These are phyloP conservation scores for Cheiracanthium punctorium DNA, from an alignment of 2,888 invertebrate species.

Conservation along the genomic window DNA sequence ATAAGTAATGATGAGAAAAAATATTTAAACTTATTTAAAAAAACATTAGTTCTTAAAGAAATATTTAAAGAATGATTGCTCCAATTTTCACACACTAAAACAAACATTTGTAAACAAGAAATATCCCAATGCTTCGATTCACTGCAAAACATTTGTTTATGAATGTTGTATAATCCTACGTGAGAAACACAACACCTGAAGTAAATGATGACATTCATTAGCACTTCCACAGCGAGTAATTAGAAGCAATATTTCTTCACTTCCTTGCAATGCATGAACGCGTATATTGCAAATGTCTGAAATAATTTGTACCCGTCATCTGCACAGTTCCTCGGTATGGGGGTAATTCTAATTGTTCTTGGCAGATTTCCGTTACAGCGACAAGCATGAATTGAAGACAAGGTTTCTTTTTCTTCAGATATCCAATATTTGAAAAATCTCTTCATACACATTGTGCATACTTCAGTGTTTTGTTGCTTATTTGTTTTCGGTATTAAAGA, in stretches of 20 bases:
- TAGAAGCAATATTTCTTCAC: conserved; percentile 68
- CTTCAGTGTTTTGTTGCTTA: neutral
- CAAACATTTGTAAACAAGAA: conserved; percentile 20
- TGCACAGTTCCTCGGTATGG: conserved; percentile 2
- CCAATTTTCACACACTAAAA: neutral
- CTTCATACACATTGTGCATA: neutral
- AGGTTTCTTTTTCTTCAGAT: conserved; percentile 26
- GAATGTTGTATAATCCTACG: neutral
- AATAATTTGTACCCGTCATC: conserved; percentile 45
- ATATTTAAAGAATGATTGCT: no score
- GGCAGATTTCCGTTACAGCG: conserved; percentile 32
- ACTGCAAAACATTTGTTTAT: neutral
- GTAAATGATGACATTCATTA: conserved; percentile 66
- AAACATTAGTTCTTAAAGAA: no score
- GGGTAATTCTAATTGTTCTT: conserved; percentile 45
- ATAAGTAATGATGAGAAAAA: no score
- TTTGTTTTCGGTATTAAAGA: neutral
- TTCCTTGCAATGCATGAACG: conserved; percentile 22
- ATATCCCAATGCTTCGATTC: conserved; percentile 36
- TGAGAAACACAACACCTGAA: conserved; percentile 65
- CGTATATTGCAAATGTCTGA: conserved; percentile 38
- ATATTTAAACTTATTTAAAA: no score
- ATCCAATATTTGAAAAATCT: conserved; percentile 29
- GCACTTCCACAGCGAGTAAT: conserved; percentile 54
- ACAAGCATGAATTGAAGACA: conserved; percentile 16